Evolutionary conservation across 2,888 invertebrate species (phyloP).

Genomic region (Phaonia tiefii): DNA sequence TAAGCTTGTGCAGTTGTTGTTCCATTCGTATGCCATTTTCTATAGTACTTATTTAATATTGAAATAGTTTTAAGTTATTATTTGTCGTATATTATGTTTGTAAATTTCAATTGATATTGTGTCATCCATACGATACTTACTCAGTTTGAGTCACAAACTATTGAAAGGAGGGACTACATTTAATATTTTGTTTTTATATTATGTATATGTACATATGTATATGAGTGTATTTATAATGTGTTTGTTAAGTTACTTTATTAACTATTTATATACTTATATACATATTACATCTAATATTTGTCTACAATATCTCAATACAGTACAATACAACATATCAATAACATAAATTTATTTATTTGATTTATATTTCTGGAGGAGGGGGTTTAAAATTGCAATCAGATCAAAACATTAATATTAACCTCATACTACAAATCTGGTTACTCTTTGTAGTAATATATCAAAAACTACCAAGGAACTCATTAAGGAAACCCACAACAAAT

Average conservation of each 20-base stretch:
- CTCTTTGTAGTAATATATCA: too few relatives aligned
- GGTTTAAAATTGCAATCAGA: too few relatives aligned
- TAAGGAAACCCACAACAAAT: too few relatives aligned
- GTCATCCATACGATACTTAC: too few relatives aligned
- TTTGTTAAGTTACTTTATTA: not conserved
- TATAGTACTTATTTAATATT: constrained; percentile 56
- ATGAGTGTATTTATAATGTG: not conserved
- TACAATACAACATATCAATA: constrained; percentile 49
- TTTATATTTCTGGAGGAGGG: not conserved
- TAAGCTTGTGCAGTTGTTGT: constrained; percentile 32
- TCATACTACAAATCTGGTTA: too few relatives aligned
- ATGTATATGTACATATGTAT: constrained; percentile 12
- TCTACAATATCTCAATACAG: constrained; percentile 36
- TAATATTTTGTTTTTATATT: not conserved
- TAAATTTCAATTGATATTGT: not conserved
- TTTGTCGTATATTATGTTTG: not conserved
- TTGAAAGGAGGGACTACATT: too few relatives aligned
- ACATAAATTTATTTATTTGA: constrained; percentile 13
- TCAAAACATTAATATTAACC: too few relatives aligned
- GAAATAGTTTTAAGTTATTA: constrained; percentile 47
- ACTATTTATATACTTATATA: constrained; percentile 5
- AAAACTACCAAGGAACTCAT: too few relatives aligned
- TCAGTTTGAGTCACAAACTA: too few relatives aligned
- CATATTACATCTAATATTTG: constrained; percentile 8
- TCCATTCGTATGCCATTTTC: constrained; percentile 45